A percentile compares a stretch with the other conserved stretches of the same genome.
Conservation (phyloP, 1,140 invertebrate genomes). For the Drosophila takahashii region DNA sequence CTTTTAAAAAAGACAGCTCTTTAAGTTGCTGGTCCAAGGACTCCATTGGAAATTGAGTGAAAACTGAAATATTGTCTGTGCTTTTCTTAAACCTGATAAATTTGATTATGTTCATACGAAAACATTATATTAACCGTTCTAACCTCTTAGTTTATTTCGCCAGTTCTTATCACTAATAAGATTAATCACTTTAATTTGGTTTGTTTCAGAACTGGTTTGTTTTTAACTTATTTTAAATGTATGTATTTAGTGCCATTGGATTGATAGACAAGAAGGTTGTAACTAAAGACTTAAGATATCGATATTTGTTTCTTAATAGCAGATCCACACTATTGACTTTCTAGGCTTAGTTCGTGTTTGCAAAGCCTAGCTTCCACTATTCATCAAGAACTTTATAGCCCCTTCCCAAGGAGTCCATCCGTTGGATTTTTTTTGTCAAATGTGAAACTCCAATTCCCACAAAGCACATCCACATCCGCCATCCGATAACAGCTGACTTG, state of each 20-base stretch:
- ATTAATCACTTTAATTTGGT: background rate
- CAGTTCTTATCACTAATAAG: background rate
- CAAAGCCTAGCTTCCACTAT: too few relatives aligned
- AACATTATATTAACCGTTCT: background rate
- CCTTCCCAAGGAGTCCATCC: too few relatives aligned
- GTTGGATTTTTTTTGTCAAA: too few relatives aligned
- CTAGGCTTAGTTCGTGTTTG: too few relatives aligned
- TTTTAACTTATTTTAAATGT: background rate
- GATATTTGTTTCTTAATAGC: background rate
- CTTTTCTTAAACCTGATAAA: background rate
- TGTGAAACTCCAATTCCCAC: too few relatives aligned
- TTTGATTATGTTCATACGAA: background rate
- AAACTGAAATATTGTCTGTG: too few relatives aligned
- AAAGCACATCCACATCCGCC: too few relatives aligned
- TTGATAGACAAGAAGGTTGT: background rate
- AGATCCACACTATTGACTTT: background rate
- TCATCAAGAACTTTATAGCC: too few relatives aligned
- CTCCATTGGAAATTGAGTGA: constrained; percentile 15
- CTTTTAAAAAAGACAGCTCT: constrained; percentile 13
- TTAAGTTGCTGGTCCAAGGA: constrained; percentile 25
- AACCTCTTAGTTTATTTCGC: background rate
- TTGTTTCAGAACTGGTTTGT: background rate
- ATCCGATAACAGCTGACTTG: too few relatives aligned
- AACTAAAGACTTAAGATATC: background rate
- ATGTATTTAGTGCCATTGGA: background rate